phyloP scores from a whole-genome alignment of 1,140 invertebrate genomes.

The Drosophila saltans region DNA sequence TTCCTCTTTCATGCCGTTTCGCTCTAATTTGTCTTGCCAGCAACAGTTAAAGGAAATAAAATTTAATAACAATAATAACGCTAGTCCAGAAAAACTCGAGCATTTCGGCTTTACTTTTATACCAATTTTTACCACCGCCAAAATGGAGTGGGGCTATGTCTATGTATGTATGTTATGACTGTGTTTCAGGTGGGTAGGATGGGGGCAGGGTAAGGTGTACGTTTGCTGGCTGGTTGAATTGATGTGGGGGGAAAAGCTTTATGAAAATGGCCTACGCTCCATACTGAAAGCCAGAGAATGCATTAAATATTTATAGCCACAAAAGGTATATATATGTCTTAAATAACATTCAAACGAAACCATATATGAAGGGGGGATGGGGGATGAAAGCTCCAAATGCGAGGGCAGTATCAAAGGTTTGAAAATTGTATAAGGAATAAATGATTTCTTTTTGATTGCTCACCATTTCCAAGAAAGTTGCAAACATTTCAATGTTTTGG shows the following conservation, averaged over 20 bases:
- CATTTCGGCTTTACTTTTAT: slow-evolving; percentile 63
- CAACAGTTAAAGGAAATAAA: slow-evolving; percentile 77
- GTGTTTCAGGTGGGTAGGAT: background rate
- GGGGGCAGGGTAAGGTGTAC: background rate
- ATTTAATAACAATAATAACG: slow-evolving; percentile 81
- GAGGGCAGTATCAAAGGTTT: slow-evolving; percentile 8
- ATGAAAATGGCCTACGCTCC: slow-evolving; percentile 51
- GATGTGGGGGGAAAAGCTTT: slow-evolving; percentile 43
- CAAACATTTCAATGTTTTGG: too few relatives aligned
- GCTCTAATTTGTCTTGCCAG: slow-evolving; percentile 61
- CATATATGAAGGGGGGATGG: background rate
- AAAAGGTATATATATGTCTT: slow-evolving; percentile 60
- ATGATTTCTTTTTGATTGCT: too few relatives aligned
- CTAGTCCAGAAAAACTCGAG: slow-evolving; percentile 57
- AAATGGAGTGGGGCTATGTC: background rate
- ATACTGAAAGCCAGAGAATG: slow-evolving; percentile 37
- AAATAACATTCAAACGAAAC: slow-evolving; percentile 52
- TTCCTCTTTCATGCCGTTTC: background rate
- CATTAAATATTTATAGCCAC: slow-evolving; percentile 78
- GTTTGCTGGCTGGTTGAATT: slow-evolving; percentile 1
- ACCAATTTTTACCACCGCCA: slow-evolving; percentile 31
- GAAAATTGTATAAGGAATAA: too few relatives aligned
- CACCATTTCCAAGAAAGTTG: too few relatives aligned
- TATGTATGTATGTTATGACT: too few relatives aligned
- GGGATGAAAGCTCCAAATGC: background rate